Evolutionary conservation across 2,888 invertebrate genomes (phyloP).

Genomic region (Chorisops tibialis): DNA sequence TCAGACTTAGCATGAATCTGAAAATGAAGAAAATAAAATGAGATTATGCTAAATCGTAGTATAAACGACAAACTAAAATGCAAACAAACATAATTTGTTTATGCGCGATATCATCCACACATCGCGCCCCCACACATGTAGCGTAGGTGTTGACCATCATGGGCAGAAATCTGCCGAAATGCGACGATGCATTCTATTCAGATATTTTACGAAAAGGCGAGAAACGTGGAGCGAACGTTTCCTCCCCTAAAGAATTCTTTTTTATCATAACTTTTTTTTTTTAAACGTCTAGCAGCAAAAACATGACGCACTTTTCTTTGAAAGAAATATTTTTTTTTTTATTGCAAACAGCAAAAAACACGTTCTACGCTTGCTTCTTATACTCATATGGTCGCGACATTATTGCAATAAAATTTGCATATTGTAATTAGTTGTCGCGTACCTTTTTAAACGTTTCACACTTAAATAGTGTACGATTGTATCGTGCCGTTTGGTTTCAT

Average conservation of each 20-base stretch:
- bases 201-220: neutral
- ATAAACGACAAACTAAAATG: conserved; percentile 17
- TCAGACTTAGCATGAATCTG: no score
- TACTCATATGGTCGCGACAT: conserved; percentile 8
- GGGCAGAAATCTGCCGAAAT: neutral
- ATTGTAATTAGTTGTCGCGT: conserved; percentile 32
- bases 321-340: no score
- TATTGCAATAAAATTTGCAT: conserved; percentile 30
- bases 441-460: conserved; percentile 22
- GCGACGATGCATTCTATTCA: neutral
- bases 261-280: no score
- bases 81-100: conserved; percentile 31
- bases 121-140: conserved; percentile 26
- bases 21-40: neutral
- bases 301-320: no score
- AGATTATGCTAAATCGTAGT: neutral
- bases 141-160: conserved; percentile 26
- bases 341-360: no score
- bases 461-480: conserved; percentile 13
- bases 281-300: no score
- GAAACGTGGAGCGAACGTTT: no score
- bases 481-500: conserved; percentile 1
- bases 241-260: no score
- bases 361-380: no score
- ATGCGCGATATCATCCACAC: conserved; percentile 24